Conservation (phyloP, 2,113 vertebrate species). For the Calypte anna region DNA sequence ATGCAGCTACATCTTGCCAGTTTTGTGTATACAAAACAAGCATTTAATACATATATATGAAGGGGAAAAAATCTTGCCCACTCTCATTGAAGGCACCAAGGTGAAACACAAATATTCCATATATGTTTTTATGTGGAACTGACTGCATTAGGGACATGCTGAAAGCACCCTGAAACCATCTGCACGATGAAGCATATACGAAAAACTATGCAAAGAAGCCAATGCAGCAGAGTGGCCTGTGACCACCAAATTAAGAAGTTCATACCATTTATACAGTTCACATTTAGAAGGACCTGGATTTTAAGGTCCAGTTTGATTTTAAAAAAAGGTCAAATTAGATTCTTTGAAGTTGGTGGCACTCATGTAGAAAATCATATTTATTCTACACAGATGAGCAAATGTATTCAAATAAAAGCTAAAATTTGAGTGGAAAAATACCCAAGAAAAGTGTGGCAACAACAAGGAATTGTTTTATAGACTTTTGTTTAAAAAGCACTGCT, state of each 20-base stretch:
- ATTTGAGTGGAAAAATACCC: not conserved
- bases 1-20: not conserved
- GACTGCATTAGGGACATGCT: not conserved
- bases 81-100: not conserved
- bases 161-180: not conserved
- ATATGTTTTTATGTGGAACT: not conserved
- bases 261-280: not conserved
- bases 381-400: not conserved
- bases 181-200: rapidly evolving
- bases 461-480: not conserved
- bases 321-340: not conserved
- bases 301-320: not conserved
- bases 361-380: not conserved
- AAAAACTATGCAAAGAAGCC: not conserved
- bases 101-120: not conserved
- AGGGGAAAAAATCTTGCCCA: too few relatives aligned
- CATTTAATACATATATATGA: rapidly evolving
- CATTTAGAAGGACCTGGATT: not conserved
- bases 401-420: not conserved
- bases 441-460: not conserved
- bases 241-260: not conserved
- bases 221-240: not conserved
- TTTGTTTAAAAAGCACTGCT: not conserved
- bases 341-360: not conserved
- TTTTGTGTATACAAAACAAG: not conserved